Evolutionary conservation across 2,888 invertebrate species (phyloP), one percentile per base, ranked within the genome.

Genomic region (Drosophila bunnanda): DNA sequence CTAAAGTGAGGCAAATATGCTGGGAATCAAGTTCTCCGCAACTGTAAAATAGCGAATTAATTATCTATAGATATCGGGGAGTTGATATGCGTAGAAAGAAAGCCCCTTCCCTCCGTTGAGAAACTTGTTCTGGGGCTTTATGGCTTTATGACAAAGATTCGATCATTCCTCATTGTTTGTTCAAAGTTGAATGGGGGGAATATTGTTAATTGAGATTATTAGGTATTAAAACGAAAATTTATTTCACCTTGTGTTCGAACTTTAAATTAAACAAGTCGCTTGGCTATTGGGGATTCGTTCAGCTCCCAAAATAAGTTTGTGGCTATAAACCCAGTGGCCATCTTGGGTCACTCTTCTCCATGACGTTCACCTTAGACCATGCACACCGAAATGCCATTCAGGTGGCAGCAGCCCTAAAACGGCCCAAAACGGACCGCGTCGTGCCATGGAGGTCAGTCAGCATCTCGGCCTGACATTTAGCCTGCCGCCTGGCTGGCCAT

Each of bases 361-460:
- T 78, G 67, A 69, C 66, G 70, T 65, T 77, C 46, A 71, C 48
- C 54, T 54, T 50, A 50, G 20, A 46, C 55, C 50, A 58, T 56
- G 59, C 65, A 68, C 66, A 74, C 36, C 72, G 71, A 82, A 73
- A 87, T 84, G 82, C 73, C 88, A 85, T 64, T 57, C 65, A 59
- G 54, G 61, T 46, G 75, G 62, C 71, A 78, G 82, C 85, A 78
- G 82, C 85, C 88, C 82, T 82, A 83, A 88, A 82, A 85, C 78
- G 78, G 85, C 76, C 76, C 75, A 73, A 72, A 75, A 76, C 72
- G 71, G 64, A 67, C 78, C 68, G 70, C 82, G 82, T 79, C 87
- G 74, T 55, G 65, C 71, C 73, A 85, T 82, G 82, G 88, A 83
- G 82, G 82, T 82, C 82, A 87, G 79, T 82, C 82, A 87, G 79